phyloP scores from a whole-genome alignment of 37 sponge, comb jelly and placozoan genomes.

The Petrosia ficiformis region DNA sequence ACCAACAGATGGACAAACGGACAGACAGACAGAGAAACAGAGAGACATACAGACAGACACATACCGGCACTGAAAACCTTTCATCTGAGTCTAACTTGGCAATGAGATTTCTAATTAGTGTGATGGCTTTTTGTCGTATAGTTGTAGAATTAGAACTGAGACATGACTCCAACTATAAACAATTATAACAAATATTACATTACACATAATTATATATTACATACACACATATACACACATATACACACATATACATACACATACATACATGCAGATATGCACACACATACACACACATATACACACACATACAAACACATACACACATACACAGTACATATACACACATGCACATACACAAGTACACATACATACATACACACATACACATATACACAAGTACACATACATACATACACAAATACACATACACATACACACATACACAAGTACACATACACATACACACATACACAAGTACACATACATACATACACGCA shows the following conservation, averaged over 20 bases:
- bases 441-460: too few relatives aligned
- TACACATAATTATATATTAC: background rate
- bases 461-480: background rate
- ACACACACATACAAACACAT: background rate
- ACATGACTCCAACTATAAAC: constrained; percentile 55
- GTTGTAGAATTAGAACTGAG: constrained; percentile 51
- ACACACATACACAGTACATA: background rate
- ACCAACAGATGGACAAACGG: too few relatives aligned
- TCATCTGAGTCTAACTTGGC: constrained; percentile 86
- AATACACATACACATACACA: background rate
- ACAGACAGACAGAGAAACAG: too few relatives aligned
- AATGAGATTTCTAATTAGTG: constrained; percentile 67
- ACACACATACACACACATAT: background rate
- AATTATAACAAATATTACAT: background rate
- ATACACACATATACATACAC: background rate
- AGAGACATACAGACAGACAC: too few relatives aligned
- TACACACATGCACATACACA: background rate
- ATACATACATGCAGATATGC: background rate
- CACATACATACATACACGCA: background rate
- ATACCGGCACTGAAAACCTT: constrained; percentile 65
- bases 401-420: background rate
- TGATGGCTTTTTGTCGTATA: constrained; percentile 48
- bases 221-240: background rate
- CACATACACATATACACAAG: background rate
- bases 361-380: background rate